Base-by-base conservation (phyloP, 2,797 vertebrate species). In the Lagocephalus sceleratus region DNA sequence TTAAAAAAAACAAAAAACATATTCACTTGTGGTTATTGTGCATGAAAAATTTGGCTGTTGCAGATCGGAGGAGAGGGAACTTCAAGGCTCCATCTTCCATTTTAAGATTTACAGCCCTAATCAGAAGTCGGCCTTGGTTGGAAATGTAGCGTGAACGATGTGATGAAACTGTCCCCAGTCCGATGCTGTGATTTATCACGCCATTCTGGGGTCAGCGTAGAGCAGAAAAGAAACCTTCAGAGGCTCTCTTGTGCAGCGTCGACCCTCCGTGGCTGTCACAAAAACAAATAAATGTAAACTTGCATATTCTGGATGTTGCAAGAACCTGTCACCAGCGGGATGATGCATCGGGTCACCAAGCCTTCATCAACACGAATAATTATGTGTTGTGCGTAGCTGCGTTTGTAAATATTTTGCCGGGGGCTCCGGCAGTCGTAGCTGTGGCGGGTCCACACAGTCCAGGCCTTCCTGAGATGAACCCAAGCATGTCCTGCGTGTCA, bases 81-180 rank as follows among this genome's bases (percentile, higher is more conserved):
- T 61, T 55, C 63, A 17, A 50, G 54, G n/a, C 41, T 47, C 38
- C 32, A 57, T 49, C 42, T 16, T 53, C 5, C 10, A 43, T 54
- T 79, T 72, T 81, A 49, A 91, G 90, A 92, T 91, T 91, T 89
- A 91, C 87, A 78, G 72, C 88, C 86, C 76, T 79, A 91, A 92
- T 92, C 87, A 92, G 85, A 91, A 83, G 52, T 80, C 67, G 79
- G 68, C 82, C 59, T 59, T 46, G 41, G 82, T 71, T 88, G 87
- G 84, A 90, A 92, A 92, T 90, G 90, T 88, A 90, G 84, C 90
- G 71, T 90, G 85, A 91, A 88, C 82, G 68, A 86, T 87, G 83
- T 90, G 85, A 88, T 89, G 68, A 88, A 88, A 81, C 77, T 84
- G 82, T 90, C 85, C 75, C 71, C 45, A 53, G 67, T 78, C 65